Evolutionary conservation across 2,797 vertebrate species (phyloP).

Genomic region (Amblyopsis hoosieri): DNA sequence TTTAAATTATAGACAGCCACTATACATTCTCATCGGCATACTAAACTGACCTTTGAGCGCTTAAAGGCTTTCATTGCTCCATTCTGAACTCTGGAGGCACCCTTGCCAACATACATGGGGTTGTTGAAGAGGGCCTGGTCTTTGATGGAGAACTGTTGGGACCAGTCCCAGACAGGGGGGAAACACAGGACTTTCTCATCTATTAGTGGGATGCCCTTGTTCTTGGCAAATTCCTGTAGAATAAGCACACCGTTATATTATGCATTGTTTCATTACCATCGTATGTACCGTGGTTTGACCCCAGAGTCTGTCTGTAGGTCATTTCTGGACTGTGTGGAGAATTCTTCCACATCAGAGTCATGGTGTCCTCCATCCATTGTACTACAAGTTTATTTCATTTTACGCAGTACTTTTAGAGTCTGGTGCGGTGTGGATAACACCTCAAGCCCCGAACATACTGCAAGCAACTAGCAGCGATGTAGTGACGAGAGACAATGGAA

Average conservation of each 20-base stretch:
- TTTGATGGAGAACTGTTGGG: constrained; percentile 87
- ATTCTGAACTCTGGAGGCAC: constrained; percentile 81
- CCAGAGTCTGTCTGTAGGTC: too few species aligned
- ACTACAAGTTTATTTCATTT: neutral
- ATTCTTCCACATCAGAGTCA: too few species aligned
- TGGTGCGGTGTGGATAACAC: neutral
- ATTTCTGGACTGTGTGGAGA: too few species aligned
- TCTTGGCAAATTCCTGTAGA: constrained; percentile 84
- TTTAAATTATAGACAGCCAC: neutral
- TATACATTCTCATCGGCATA: neutral
- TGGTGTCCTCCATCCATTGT: too few species aligned
- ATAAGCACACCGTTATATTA: constrained; percentile 12
- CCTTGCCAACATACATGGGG: constrained; percentile 92
- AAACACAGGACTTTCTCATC: constrained; percentile 87
- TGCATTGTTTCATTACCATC: too few species aligned
- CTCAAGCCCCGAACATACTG: too few species aligned
- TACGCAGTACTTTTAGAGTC: neutral
- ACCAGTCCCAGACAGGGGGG: constrained; percentile 98
- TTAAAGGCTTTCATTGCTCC: constrained; percentile 85
- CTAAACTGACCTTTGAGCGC: constrained; percentile 86
- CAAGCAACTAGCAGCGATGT: too few species aligned
- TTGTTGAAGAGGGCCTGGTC: constrained; percentile 95
- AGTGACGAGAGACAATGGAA: too few species aligned
- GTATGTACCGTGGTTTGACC: too few species aligned
- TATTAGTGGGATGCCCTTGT: constrained; percentile 88